Conservation (phyloP, 2,888 invertebrate genomes). For the Protodeltote pygarga region DNA sequence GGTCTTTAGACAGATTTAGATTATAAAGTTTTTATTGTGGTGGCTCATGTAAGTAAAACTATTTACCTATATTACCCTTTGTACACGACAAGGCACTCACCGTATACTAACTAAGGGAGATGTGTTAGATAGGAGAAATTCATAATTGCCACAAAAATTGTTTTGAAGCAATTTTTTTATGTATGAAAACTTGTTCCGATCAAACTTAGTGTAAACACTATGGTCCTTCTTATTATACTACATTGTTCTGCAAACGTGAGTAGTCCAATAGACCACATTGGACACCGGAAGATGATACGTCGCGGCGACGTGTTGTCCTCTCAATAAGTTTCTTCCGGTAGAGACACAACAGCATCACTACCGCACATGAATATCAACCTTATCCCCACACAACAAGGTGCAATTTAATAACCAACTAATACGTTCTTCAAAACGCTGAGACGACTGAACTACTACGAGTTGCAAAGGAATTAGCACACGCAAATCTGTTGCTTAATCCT, state of each 20-base stretch:
- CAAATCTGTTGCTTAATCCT: conserved; percentile 21
- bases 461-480: conserved; percentile 12
- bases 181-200: too few relatives aligned
- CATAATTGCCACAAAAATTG: too few relatives aligned
- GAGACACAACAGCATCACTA: conserved; percentile 25
- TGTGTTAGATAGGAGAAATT: too few relatives aligned
- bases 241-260: conserved; percentile 48
- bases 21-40: too few relatives aligned
- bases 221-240: too few relatives aligned
- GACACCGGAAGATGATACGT: conserved; percentile 73
- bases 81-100: too few relatives aligned
- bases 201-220: too few relatives aligned
- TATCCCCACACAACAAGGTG: conserved; percentile 13
- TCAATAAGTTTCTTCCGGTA: conserved; percentile 73
- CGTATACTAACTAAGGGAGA: too few relatives aligned
- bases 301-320: conserved; percentile 66
- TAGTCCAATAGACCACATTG: conserved; percentile 62
- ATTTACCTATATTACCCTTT: too few relatives aligned
- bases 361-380: conserved; percentile 42
- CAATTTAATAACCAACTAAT: background rate
- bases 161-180: too few relatives aligned
- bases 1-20: too few relatives aligned
- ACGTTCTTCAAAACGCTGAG: conserved; percentile 38
- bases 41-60: too few relatives aligned
- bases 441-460: conserved; percentile 40